phyloP scores from a whole-genome alignment of 2,797 vertebrate species.

The Petrocephalus schoutedeni region DNA sequence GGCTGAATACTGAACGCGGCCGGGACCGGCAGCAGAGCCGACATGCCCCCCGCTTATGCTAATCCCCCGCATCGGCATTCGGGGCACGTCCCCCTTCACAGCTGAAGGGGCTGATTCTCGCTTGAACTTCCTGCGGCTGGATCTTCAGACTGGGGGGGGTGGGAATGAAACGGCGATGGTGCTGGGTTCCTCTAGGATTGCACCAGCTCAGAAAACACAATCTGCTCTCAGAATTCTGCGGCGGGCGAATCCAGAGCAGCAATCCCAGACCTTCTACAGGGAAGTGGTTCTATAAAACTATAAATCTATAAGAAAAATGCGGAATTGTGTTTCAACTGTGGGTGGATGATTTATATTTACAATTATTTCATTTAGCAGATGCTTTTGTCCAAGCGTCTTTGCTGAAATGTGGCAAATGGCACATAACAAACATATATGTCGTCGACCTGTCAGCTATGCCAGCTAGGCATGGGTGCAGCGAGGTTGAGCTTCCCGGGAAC shows the following conservation, averaged over 20 bases:
- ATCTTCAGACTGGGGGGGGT: background rate
- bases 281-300: background rate
- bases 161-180: background rate
- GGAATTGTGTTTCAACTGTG: background rate
- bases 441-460: background rate
- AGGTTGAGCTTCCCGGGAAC: background rate
- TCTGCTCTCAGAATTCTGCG: background rate
- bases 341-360: background rate
- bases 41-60: background rate
- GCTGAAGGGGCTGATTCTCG: constrained; percentile 1
- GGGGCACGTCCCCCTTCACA: constrained; percentile 6
- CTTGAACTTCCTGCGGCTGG: constrained; percentile 12
- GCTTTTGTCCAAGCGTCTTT: background rate
- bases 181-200: background rate
- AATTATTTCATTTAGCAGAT: background rate
- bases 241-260: background rate
- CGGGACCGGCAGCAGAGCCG: background rate
- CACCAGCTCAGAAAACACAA: background rate
- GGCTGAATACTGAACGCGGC: background rate
- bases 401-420: background rate
- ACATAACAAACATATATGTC: background rate
- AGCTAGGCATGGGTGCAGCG: background rate
- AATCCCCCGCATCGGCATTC: background rate
- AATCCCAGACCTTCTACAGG: background rate
- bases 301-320: background rate